phyloP scores from a whole-genome alignment of 2,888 invertebrate genomes.

The Hirtodrosophila histrioides region DNA sequence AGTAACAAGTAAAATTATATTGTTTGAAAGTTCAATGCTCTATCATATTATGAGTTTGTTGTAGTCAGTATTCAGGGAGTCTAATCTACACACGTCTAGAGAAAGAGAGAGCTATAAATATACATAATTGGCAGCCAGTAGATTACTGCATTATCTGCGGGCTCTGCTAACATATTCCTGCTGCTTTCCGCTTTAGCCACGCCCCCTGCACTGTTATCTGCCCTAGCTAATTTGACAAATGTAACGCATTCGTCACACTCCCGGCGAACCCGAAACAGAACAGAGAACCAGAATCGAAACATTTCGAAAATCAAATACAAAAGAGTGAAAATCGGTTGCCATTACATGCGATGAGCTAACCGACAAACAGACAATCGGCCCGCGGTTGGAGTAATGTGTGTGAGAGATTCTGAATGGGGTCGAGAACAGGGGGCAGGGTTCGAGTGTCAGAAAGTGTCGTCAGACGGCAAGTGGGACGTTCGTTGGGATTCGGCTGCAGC shows the following conservation, averaged over 20 bases:
- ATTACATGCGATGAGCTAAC: constrained; percentile 62
- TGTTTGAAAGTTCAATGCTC: constrained; percentile 9
- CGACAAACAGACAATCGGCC: constrained; percentile 28
- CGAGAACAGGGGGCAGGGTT: constrained; percentile 7
- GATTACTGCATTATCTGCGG: constrained; percentile 55
- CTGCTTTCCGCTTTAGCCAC: constrained; percentile 15
- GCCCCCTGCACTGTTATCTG: constrained; percentile 42
- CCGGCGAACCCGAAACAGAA: constrained; percentile 6
- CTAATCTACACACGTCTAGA: constrained; percentile 33
- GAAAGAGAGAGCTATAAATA: constrained; percentile 46
- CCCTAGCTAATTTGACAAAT: constrained; percentile 74
- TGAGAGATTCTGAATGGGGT: constrained; percentile 15
- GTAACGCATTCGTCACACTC: constrained; percentile 65
- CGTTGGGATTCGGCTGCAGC: constrained; percentile 15
- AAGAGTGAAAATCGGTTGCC: constrained; percentile 72
- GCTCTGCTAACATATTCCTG: constrained; percentile 16
- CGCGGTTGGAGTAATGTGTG: constrained; percentile 19
- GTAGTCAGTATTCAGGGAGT: not conserved
- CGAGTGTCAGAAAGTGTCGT: constrained; percentile 16
- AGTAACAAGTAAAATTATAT: not conserved
- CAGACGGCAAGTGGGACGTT: not conserved
- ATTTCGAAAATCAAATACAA: constrained; percentile 70
- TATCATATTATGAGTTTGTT: not conserved
- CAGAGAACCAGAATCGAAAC: constrained; percentile 43
- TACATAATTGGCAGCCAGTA: constrained; percentile 61